Conservation (phyloP, 1,140 invertebrate species). For the Luehdorfia chinensis region DNA sequence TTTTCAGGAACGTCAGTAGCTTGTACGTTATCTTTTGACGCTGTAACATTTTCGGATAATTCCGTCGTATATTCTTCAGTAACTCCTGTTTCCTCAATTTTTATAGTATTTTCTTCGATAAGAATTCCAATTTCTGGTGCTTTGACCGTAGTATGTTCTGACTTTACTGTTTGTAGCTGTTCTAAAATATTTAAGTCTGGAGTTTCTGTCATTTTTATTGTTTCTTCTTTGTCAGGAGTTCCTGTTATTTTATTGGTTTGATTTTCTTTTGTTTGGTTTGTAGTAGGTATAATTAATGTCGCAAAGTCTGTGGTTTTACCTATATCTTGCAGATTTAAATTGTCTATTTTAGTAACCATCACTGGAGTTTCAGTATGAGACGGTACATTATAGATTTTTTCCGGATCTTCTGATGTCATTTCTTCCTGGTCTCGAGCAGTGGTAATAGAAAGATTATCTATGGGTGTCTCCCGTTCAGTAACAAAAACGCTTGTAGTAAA, state of each 20-base stretch:
- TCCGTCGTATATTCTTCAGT: conserved; percentile 1
- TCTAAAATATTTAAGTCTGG: conserved; percentile 1
- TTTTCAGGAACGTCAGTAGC: neutral
- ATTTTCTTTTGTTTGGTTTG: neutral
- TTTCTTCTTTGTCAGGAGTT: neutral
- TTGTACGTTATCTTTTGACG: neutral
- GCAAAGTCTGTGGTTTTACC: too few species aligned
- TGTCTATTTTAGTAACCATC: too few species aligned
- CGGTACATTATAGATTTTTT: neutral
- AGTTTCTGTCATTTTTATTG: neutral
- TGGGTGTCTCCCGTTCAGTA: conserved; percentile 1
- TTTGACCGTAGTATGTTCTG: neutral
- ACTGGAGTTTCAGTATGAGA: neutral
- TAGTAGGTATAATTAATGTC: too few species aligned
- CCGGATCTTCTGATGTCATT: neutral
- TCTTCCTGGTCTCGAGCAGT: neutral
- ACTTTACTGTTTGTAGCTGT: neutral
- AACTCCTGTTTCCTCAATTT: neutral
- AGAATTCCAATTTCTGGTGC: neutral
- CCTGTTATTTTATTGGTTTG: too few species aligned
- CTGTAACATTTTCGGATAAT: neutral
- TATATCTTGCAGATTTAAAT: too few species aligned
- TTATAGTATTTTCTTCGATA: conserved; percentile 11
- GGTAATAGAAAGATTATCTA: neutral
- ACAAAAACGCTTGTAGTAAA: neutral